Evolutionary conservation across 37 sponge, comb jelly and placozoan species (phyloP), one percentile per base, ranked within the genome.

Genomic region (Oscarella lobularis): DNA sequence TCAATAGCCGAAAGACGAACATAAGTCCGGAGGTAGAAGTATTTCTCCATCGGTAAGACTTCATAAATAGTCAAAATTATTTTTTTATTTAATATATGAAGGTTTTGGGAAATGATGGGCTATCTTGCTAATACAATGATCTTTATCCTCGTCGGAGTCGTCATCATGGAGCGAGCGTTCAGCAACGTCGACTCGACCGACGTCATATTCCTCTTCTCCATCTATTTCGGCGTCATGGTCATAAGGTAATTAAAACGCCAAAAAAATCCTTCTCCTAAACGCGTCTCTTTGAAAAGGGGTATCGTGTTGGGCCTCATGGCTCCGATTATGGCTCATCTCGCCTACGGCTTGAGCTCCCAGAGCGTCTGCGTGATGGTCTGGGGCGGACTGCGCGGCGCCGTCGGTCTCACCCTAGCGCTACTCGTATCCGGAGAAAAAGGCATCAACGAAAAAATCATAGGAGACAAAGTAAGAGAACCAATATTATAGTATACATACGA

Each of bases 351-450:
- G 31, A 77, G 68, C 70, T 85, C 87, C 84, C 87, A 85, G 79
- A 66, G 76, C 2, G 73, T 78, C 0, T 69, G 83, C 2, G 85
- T 94, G 1, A 85, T 94, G 38, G 79, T 85, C 36, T 94, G 95
- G 95, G 90, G 90, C 36, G 95, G 90, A 2, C 83, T 94, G 37
- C 82, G 90, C 35, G 95, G 95, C 32, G 95, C 95, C 2, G 95
- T 94, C 3, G 86, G 90, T 0, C 88, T 94, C 1, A 77, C 88
- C 4, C 85, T 94, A 67, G 95, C 95, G 20, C 88, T 94, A 3
- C 83, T 85, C 1, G 88, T 94, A 2, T 83, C 41, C 1, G 84
- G 87, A 75, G 82, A 88, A 36, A 40, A 65, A 1, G 83, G 88
- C 2, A 80, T 87, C 1, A 66, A 76, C 37, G 73, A 70, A 29